Base-by-base conservation (phyloP, 2,797 vertebrate species). In the Helarctos malayanus region DNA sequence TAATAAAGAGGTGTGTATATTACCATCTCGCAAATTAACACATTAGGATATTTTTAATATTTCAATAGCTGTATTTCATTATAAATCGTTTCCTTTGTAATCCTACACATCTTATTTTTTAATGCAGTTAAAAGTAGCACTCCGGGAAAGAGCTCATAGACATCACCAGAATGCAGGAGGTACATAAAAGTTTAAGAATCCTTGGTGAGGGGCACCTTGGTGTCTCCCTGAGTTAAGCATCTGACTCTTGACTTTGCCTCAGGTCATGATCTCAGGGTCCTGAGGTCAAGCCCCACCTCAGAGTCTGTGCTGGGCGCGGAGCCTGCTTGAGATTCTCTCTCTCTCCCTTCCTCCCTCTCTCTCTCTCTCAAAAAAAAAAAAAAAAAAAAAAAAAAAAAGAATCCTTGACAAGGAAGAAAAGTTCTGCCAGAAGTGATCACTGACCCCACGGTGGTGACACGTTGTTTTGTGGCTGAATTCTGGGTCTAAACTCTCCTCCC, bases 81-180 rank as follows among this genome's bases (percentile, higher is more conserved):
- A 49, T 56, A 94, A 89, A 52, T 95, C 41, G 27, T 12, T 52
- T 90, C 59, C 19, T 76, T 78, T 76, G 38, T 93, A 71, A 91
- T 91, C 14, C 52, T 76, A 49, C 14, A 16, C 71, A 79, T 78
- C 95, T 86, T 75, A 69, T 47, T 90, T 76, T 71, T 32, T 86
- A 47, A 56, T 81, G 63, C 54, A 91, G 45, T 92, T 95, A 73
- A 59, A 84, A 81, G 10, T 69, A 56, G 76, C 35, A 69, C 88
- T 79, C 35, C 8, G 5, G 49, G 14, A 88, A 92, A 91, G 61
- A 94, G 9, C 35, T 91, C n/a, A 27, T 8, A 35, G 57, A 4
- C 18, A 73, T 68, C 45, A 29, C 41, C 16, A 78, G 65, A 69
- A 69, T 54, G 19, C 35, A 25, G 38, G 41, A 82, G 11, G 15